Evolutionary conservation across 2,113 vertebrate genomes (phyloP), one percentile per base, ranked within the genome.

Genomic region (Lophius piscatorius): DNA sequence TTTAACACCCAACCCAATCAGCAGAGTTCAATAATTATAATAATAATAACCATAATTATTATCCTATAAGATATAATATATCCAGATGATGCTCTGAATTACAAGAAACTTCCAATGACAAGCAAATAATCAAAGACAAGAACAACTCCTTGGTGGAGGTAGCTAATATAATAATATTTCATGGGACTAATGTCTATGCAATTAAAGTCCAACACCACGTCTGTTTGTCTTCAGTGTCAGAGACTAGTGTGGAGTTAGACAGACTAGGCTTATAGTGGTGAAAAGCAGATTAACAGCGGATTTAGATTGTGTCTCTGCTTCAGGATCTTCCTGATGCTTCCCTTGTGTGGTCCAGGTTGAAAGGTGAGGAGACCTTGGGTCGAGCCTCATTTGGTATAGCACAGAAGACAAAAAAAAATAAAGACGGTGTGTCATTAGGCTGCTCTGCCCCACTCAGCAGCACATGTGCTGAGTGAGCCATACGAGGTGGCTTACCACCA

Each of bases 381-480:
- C 46, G 50, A 62, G 45, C 50, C 63, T 64, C 45, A 44, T 58
- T 74, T 50, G 72, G 68, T 65, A 84, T 76, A 72, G 65, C 61
- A 69, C 45, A 45, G 48, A 49, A 72, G 59, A 80, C 46, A 60
- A 74, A 68, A 57, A 76, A n/a, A n/a, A n/a, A n/a, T n/a, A n/a
- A 59, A 80, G 79, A 73, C 49, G 24, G 75, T 5, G 56, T 51
- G 49, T 84, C 82, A 60, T 74, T 88, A 90, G 91, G 90, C 88
- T 77, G 81, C 85, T 90, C 85, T 88, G 71, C 55, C 69, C 81
- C 52, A 77, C 85, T 89, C 81, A 90, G 87, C 85, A 82, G 83
- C 82, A 79, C 84, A 82, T 90, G 87, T 89, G 90, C 90, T 90
- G 90, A 91, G 83, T 87, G 81, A 83, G 87, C 83, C 80, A 74